Percentiles rank a stretch among this genome's conserved stretches.
phyloP scores from a whole-genome alignment of 2,113 vertebrate genomes.

The Brachypodius melanocephalos region DNA sequence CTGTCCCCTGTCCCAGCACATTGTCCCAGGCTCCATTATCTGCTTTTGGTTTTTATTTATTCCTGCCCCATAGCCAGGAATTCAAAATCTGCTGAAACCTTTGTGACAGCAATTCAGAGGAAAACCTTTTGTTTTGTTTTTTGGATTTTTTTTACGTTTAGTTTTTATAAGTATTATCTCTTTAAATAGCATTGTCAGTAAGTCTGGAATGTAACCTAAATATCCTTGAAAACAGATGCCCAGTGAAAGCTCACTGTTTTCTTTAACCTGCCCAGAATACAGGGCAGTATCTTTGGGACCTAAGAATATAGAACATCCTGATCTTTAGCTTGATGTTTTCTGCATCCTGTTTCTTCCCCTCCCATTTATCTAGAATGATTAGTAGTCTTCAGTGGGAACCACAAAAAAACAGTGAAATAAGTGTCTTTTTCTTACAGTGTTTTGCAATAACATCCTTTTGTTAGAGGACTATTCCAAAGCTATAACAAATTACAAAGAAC shows the following conservation, averaged over 20 bases:
- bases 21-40: accelerated
- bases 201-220: background rate
- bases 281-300: background rate
- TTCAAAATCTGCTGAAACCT: background rate
- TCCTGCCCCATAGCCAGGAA: background rate
- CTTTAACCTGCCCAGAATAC: background rate
- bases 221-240: background rate
- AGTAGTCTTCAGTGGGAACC: background rate
- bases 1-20: accelerated
- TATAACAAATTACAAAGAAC: background rate
- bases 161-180: background rate
- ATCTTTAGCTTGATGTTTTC: background rate
- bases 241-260: background rate
- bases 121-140: background rate
- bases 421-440: background rate
- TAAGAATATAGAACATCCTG: background rate
- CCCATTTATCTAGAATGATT: background rate
- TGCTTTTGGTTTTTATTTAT: background rate
- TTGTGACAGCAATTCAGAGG: background rate
- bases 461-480: background rate
- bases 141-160: background rate
- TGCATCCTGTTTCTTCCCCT: background rate
- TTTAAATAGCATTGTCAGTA: background rate
- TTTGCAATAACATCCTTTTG: background rate
- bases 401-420: background rate